A percentile compares a stretch with the other conserved stretches of the same genome.
Conservation (phyloP, 2,113 vertebrate genomes). For the Indicator maculatus region DNA sequence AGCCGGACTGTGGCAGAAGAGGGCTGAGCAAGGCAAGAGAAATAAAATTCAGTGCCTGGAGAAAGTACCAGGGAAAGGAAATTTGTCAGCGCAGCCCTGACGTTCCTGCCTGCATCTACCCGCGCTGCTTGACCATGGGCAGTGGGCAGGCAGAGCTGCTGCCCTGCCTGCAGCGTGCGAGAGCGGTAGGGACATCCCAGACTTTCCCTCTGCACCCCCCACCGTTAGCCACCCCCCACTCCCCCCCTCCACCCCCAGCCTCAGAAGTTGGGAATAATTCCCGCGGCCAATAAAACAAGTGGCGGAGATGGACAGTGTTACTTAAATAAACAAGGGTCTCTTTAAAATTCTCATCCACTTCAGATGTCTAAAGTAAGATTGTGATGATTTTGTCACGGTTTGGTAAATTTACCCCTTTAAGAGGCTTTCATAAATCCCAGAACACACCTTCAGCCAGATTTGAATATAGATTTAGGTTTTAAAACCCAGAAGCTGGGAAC, state of each 20-base stretch:
- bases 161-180: background rate
- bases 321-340: slow-evolving; percentile 84
- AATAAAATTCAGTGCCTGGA: background rate
- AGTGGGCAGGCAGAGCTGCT: background rate
- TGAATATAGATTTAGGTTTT: slow-evolving; percentile 99
- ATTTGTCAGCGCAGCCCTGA: background rate
- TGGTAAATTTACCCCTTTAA: slow-evolving; percentile 99
- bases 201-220: slow-evolving; percentile 21
- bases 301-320: slow-evolving; percentile 78
- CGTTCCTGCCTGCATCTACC: background rate
- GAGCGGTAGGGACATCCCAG: background rate
- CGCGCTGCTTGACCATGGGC: background rate
- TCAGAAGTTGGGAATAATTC: slow-evolving; percentile 63
- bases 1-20: background rate
- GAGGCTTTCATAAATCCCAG: slow-evolving; percentile 96
- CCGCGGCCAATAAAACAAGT: slow-evolving; percentile 70
- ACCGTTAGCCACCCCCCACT: background rate
- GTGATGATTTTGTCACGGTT: slow-evolving; percentile 96
- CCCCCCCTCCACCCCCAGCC: background rate
- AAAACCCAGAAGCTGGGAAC: slow-evolving; percentile 88
- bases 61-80: background rate
- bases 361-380: slow-evolving; percentile 91
- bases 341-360: slow-evolving; percentile 86
- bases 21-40: background rate
- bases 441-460: slow-evolving; percentile 95